These are phyloP conservation scores for Cuculus canorus DNA, from an alignment of 2,797 vertebrate genomes.

Conservation along the genomic window DNA sequence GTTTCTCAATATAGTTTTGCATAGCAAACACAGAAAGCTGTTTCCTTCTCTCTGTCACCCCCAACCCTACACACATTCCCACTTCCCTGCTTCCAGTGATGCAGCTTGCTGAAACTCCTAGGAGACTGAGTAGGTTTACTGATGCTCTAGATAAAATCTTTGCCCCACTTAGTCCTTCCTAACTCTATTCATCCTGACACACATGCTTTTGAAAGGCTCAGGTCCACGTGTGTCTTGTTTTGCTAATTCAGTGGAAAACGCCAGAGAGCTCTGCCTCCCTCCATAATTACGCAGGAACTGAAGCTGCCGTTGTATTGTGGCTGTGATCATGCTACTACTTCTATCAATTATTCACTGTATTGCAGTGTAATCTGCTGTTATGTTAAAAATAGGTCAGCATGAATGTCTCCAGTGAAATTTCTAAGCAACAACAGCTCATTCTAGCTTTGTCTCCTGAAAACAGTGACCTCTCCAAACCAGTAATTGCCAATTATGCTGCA, in stretches of 20 bases:
- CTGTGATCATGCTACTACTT: constrained; percentile 59
- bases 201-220: constrained; percentile 15
- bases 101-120: neutral
- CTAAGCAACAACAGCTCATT: constrained; percentile 23
- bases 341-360: constrained; percentile 77
- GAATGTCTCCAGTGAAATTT: constrained; percentile 50
- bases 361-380: constrained; percentile 68
- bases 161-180: constrained; percentile 22
- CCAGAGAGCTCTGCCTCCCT: constrained; percentile 59
- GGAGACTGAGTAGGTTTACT: neutral
- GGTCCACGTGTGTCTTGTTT: constrained; percentile 63
- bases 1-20: constrained; percentile 14
- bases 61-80: neutral
- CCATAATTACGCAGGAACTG: constrained; percentile 57
- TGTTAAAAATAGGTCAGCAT: constrained; percentile 72
- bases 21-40: constrained; percentile 32
- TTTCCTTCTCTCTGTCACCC: neutral
- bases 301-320: constrained; percentile 51
- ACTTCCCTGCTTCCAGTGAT: neutral
- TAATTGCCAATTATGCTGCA: neutral
- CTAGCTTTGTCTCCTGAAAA: constrained; percentile 32
- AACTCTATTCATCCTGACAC: constrained; percentile 34
- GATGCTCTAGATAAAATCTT: constrained; percentile 31
- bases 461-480: neutral
- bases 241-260: constrained; percentile 75